A percentile compares a stretch with the other conserved stretches of the same genome.
Conservation (phyloP, 2,797 vertebrate species). For the Epinephelus coioides region DNA sequence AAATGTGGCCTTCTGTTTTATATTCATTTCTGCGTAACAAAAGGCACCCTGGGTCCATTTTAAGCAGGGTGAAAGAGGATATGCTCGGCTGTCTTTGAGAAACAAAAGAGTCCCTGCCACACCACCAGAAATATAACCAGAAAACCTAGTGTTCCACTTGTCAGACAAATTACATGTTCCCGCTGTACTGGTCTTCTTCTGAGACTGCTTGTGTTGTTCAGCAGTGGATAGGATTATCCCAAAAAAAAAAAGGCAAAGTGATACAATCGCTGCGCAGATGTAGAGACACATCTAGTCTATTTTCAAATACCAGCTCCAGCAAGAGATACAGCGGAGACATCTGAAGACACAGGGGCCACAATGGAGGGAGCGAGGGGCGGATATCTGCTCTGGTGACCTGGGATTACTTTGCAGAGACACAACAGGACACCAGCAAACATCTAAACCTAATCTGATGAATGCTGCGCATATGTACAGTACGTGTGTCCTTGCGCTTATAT, state of each 20-base stretch:
- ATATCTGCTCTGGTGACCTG: slow-evolving; percentile 36
- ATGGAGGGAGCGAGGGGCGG: neutral
- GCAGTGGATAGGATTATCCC: slow-evolving; percentile 52
- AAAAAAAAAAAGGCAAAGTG: slow-evolving; percentile 53
- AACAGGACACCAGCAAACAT: slow-evolving; percentile 35
- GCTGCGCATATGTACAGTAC: slow-evolving; percentile 41
- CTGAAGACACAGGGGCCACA: slow-evolving; percentile 4
- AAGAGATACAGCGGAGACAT: neutral
- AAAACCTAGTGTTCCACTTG: slow-evolving; percentile 66
- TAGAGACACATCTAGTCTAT: slow-evolving; percentile 27
- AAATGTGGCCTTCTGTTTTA: neutral
- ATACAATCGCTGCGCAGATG: slow-evolving; percentile 53
- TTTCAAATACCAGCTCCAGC: slow-evolving; percentile 18
- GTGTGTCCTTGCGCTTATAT: slow-evolving; percentile 11
- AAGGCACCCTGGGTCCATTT: slow-evolving; percentile 16
- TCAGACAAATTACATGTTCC: slow-evolving; percentile 62
- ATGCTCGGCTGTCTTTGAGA: slow-evolving; percentile 36
- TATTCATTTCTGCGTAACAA: neutral
- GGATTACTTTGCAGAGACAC: slow-evolving; percentile 41
- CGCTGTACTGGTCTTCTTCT: slow-evolving; percentile 18
- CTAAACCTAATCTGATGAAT: slow-evolving; percentile 61
- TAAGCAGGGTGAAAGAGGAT: slow-evolving; percentile 43
- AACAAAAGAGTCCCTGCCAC: slow-evolving; percentile 33
- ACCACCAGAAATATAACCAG: slow-evolving; percentile 51
- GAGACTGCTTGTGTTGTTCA: slow-evolving; percentile 48